Conservation (phyloP, 2,888 invertebrate genomes). For the Acanthacorydalis orientalis region DNA sequence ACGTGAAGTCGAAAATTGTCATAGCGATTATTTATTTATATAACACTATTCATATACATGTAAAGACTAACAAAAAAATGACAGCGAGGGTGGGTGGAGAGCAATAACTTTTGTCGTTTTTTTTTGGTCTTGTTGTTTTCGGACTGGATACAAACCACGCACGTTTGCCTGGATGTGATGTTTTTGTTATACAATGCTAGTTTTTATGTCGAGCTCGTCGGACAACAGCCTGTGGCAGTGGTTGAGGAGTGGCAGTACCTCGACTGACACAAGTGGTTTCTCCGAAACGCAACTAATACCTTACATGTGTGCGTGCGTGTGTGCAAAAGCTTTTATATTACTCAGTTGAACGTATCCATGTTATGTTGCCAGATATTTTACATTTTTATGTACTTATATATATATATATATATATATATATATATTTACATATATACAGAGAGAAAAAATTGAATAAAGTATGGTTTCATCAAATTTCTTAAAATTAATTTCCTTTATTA, state of each 20-base stretch:
- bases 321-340: too few relatives aligned
- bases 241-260: slow-evolving; percentile 12
- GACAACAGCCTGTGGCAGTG: slow-evolving; percentile 10
- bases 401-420: neutral
- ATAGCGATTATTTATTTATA: neutral
- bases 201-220: slow-evolving; percentile 11
- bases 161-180: slow-evolving; percentile 12
- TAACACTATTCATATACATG: neutral
- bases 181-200: slow-evolving; percentile 10
- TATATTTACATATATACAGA: too few relatives aligned
- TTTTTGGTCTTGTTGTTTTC: neutral
- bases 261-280: slow-evolving; percentile 9
- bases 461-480: too few relatives aligned
- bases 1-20: too few relatives aligned
- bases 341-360: neutral
- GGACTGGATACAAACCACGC: slow-evolving; percentile 9
- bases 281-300: slow-evolving; percentile 12
- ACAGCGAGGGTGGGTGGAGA: neutral
- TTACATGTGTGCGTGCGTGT: neutral
- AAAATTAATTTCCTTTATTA: too few relatives aligned
- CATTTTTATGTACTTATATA: neutral
- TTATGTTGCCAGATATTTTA: neutral
- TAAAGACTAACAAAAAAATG: neutral
- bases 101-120: neutral
- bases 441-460: too few relatives aligned